Percentiles rank a stretch among this genome's conserved stretches.
Evolutionary conservation across 1,140 invertebrate species (phyloP).

Genomic region (Tribolium castaneum): DNA sequence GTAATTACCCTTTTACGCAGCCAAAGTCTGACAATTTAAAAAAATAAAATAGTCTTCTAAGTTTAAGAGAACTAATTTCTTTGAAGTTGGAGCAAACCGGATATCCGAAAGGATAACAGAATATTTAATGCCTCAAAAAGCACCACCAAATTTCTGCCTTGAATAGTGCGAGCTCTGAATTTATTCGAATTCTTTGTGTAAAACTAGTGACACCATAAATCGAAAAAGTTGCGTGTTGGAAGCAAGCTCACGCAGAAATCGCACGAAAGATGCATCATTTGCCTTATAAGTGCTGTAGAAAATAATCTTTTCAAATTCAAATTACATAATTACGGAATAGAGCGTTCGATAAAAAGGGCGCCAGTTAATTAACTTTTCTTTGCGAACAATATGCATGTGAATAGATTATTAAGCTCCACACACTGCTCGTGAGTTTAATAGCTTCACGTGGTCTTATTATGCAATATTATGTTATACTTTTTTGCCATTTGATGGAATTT

Average conservation of each 20-base stretch:
- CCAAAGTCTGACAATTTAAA: background rate
- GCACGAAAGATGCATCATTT: constrained; percentile 22
- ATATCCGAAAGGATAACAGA: background rate
- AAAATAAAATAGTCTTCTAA: background rate
- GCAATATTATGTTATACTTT: background rate
- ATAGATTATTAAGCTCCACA: constrained; percentile 1
- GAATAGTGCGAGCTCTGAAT: background rate
- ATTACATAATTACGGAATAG: background rate
- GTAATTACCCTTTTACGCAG: background rate
- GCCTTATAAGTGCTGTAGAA: background rate
- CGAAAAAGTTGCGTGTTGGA: background rate
- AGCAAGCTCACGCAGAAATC: background rate
- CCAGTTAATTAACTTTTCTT: constrained; percentile 17
- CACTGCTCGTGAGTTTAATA: background rate
- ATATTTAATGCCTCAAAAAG: background rate
- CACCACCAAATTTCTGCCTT: background rate
- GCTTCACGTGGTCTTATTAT: background rate
- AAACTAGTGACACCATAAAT: background rate
- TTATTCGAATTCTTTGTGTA: background rate
- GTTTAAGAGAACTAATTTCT: background rate
- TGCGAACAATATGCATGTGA: constrained; percentile 12
- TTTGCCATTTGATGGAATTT: background rate
- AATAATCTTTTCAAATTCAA: constrained; percentile 21
- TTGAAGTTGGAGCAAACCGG: background rate
- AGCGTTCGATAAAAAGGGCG: background rate